Base-by-base conservation (phyloP, 2,113 vertebrate genomes). In the Thamnophis sirtalis region DNA sequence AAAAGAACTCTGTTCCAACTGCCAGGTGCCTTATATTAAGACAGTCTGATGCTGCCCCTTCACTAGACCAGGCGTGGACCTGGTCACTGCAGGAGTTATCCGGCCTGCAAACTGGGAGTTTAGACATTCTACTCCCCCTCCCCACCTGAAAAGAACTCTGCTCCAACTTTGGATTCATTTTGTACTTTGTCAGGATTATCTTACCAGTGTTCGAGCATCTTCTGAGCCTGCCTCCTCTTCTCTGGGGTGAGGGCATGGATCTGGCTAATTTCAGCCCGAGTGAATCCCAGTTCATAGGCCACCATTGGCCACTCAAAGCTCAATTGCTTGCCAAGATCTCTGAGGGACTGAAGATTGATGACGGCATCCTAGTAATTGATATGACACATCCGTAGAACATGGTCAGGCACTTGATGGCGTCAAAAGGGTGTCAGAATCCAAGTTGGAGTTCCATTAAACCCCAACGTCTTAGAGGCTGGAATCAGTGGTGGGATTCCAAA, bases 151-250 rank as follows among this genome's bases (percentile, higher is more conserved):
- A 43, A 43, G 43, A 43, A 43, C 43, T 43, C 43, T 43, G 2
- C 3, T 43, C 43, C 43, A 43, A 43, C 3, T 38, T 33, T 33
- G 15, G 68, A 73, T 19, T 8, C 2, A 15, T 33, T 19, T 17
- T 73, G 1, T 58, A 48, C 54, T 54, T 90, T n/a, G 15, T 9
- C 4, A 51, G 86, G 28, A 8, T 5, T 55, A 51, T 49, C 92
- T 56, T 96, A 98, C 98, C 97, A 98, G 94, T 95, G 97, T 92
- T 98, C 97, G 96, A 98, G 56, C 97, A 98, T 98, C 94, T 95
- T 97, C 94, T 95, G 96, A n/a, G 98, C 97, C 93, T 98, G 97
- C 53, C 91, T 89, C 17, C 92, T 97, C 96, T 97, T 98, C 92
- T 98, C 95, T 85, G 94, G 84, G 11, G 97, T 97, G n/a, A 94